Evolutionary conservation across 2,888 invertebrate species (phyloP).

Genomic region (Cheilosia variabilis): DNA sequence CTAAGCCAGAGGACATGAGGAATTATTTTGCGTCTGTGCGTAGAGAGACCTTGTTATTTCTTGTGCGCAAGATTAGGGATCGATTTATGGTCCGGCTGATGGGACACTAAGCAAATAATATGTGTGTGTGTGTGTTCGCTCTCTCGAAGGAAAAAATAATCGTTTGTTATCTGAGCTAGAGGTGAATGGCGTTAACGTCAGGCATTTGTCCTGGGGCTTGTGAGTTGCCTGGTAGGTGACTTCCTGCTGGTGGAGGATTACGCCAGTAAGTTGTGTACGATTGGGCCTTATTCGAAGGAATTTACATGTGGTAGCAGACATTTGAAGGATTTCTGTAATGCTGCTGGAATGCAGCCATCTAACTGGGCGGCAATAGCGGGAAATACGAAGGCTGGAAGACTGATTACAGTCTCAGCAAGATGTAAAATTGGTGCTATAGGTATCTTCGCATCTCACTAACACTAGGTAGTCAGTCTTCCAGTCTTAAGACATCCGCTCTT

Average conservation of each 20-base stretch:
- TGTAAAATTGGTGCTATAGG: too few relatives aligned
- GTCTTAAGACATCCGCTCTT: too few relatives aligned
- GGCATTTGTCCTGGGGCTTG: conserved; percentile 39
- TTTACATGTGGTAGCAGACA: background rate
- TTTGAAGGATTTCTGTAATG: too few relatives aligned
- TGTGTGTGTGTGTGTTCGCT: background rate
- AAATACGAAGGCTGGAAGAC: too few relatives aligned
- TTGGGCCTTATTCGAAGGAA: background rate
- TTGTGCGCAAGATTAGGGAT: conserved; percentile 65
- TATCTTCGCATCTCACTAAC: too few relatives aligned
- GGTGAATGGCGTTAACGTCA: conserved; percentile 71
- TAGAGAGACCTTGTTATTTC: conserved; percentile 55
- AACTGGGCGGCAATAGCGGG: too few relatives aligned
- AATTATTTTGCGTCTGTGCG: conserved; percentile 57
- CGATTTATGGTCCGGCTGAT: conserved; percentile 65
- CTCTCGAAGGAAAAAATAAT: conserved; percentile 64
- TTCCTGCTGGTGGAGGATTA: conserved; percentile 53
- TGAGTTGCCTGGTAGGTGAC: conserved; percentile 41
- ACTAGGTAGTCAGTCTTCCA: too few relatives aligned
- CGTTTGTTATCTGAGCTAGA: conserved; percentile 62
- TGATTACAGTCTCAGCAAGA: too few relatives aligned
- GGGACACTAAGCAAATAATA: conserved; percentile 40
- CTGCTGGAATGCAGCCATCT: too few relatives aligned
- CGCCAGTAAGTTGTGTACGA: conserved; percentile 22
- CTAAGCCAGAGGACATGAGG: conserved; percentile 63